Evolutionary conservation across 1,140 invertebrate species (phyloP).

Genomic region (Trichonephila inaurata): DNA sequence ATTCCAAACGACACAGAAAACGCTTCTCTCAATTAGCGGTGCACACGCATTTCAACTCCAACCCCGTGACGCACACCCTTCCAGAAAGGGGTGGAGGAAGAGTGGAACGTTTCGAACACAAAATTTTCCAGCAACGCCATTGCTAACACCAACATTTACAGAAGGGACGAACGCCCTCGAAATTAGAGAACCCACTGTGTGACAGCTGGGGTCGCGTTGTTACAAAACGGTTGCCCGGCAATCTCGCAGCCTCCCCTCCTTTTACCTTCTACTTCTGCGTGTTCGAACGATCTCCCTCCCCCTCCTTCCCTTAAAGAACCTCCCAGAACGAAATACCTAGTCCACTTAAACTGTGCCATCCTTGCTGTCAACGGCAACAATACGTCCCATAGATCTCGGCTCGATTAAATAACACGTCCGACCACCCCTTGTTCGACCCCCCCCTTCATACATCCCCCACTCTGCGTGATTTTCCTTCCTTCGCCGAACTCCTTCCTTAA

Average conservation of each 20-base stretch:
- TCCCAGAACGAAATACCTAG: constrained; percentile 64
- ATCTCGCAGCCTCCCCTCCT: background rate
- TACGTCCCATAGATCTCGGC: constrained; percentile 65
- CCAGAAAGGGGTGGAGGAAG: background rate
- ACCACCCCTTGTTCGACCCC: background rate
- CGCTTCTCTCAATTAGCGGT: constrained; percentile 66
- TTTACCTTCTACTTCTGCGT: background rate
- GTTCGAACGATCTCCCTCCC: background rate
- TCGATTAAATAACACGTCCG: constrained; percentile 72
- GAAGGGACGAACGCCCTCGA: constrained; percentile 23
- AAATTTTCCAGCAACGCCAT: constrained; percentile 55
- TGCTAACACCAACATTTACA: constrained; percentile 69
- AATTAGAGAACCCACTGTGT: constrained; percentile 54
- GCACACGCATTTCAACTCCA: constrained; percentile 57
- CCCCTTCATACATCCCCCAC: background rate
- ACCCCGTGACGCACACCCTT: background rate
- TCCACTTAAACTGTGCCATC: constrained; percentile 69
- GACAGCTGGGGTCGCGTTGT: constrained; percentile 67
- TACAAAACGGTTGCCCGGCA: constrained; percentile 71
- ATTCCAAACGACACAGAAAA: constrained; percentile 22
- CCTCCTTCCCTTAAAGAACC: constrained; percentile 25
- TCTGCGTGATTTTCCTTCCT: constrained; percentile 1
- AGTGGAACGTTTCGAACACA: background rate
- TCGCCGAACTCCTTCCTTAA: background rate
- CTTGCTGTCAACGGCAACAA: constrained; percentile 69